Conservation (phyloP, 2,888 invertebrate genomes). For the Sinodicranocentrus sp. region DNA sequence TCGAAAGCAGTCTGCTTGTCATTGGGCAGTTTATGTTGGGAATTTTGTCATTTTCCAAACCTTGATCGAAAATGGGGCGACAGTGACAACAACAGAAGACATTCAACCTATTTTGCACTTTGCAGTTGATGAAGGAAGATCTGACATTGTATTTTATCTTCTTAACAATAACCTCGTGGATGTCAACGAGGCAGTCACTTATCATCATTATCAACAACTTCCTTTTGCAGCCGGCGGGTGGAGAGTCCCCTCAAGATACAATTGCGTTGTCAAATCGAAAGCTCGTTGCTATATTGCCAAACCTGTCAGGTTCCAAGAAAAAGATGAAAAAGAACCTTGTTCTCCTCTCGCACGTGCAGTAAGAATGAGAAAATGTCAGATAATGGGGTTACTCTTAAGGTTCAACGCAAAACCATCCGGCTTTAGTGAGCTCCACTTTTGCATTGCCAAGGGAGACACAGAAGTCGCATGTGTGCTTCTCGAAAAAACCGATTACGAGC, state of each 20-base stretch:
- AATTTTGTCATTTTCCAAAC: constrained; percentile 2
- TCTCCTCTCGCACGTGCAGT: constrained; percentile 50
- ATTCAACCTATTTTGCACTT: constrained; percentile 33
- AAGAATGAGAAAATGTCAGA: constrained; percentile 43
- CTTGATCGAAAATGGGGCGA: constrained; percentile 22
- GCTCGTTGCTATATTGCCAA: too few relatives aligned
- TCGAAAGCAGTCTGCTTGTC: constrained; percentile 19
- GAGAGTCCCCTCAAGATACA: constrained; percentile 36
- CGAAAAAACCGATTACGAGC: not conserved
- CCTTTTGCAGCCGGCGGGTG: constrained; percentile 13
- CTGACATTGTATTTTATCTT: constrained; percentile 29
- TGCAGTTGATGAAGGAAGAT: constrained; percentile 47
- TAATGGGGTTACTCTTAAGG: constrained; percentile 29
- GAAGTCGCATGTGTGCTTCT: constrained; percentile 34
- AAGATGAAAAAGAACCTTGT: not conserved
- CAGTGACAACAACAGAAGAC: not conserved
- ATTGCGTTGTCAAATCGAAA: not conserved
- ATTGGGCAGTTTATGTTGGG: constrained; percentile 57
- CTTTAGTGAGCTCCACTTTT: constrained; percentile 42
- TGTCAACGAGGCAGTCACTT: constrained; percentile 26
- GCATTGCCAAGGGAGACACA: constrained; percentile 50
- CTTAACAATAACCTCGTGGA: constrained; percentile 3
- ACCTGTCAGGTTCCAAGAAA: too few relatives aligned
- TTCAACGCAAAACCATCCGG: not conserved
- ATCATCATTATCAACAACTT: constrained; percentile 29